Conservation (phyloP, 2,888 invertebrate species). For the Gymnoscelis rufifasciata region DNA sequence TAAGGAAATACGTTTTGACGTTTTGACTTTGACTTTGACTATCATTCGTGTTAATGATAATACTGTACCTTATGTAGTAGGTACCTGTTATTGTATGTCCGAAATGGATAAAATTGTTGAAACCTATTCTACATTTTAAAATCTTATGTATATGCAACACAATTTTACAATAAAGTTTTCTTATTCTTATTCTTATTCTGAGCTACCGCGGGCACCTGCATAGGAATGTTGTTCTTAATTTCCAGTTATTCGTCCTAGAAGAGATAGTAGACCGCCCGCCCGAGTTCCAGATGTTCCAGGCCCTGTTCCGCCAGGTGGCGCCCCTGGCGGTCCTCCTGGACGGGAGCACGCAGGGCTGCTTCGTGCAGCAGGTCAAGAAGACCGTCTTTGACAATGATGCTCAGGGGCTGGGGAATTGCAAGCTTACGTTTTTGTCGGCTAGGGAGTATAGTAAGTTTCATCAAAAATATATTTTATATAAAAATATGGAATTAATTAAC, state of each 20-base stretch:
- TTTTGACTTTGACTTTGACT: too few relatives aligned
- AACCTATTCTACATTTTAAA: too few relatives aligned
- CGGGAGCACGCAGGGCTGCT: conserved; percentile 72
- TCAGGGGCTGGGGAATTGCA: conserved; percentile 58
- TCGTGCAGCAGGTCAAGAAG: conserved; percentile 66
- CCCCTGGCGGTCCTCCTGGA: conserved; percentile 78
- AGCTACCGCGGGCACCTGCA: too few relatives aligned
- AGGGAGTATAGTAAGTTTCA: conserved; percentile 78
- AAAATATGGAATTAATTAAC: too few relatives aligned
- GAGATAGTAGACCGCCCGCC: conserved; percentile 83
- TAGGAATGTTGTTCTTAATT: neutral
- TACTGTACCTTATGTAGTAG: too few relatives aligned
- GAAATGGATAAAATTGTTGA: too few relatives aligned
- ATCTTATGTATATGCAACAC: too few relatives aligned
- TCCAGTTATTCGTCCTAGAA: conserved; percentile 81
- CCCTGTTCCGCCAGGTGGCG: conserved; percentile 79
- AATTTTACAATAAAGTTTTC: too few relatives aligned
- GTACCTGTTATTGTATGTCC: too few relatives aligned
- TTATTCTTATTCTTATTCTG: too few relatives aligned
- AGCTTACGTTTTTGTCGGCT: conserved; percentile 75
- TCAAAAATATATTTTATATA: neutral
- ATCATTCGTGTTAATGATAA: too few relatives aligned
- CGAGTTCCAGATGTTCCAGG: conserved; percentile 79
- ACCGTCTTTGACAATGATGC: conserved; percentile 53
- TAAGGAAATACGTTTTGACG: too few relatives aligned